Percentiles rank a stretch among this genome's conserved stretches.
phyloP scores from a whole-genome alignment of 2,888 invertebrate species.

The Brassicogethes aeneus region DNA sequence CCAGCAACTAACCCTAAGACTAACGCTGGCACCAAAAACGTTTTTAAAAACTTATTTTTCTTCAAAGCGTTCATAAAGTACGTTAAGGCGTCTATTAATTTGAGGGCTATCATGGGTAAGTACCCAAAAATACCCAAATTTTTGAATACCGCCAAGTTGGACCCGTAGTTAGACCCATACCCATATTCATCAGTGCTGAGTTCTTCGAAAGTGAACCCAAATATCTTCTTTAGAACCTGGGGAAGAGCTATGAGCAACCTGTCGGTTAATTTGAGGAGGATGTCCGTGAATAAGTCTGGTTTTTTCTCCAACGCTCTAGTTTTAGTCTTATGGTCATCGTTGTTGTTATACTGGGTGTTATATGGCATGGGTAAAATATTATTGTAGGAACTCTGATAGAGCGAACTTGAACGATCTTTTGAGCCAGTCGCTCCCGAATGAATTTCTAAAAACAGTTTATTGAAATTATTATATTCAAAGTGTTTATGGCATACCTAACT shows the following conservation, averaged over 20 bases:
- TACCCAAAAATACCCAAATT: slow-evolving; percentile 31
- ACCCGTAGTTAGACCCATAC: slow-evolving; percentile 18
- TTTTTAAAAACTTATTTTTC: slow-evolving; percentile 33
- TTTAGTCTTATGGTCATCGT: neutral
- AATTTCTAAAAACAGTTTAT: slow-evolving; percentile 6
- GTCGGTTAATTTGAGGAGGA: slow-evolving; percentile 31
- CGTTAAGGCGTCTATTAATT: slow-evolving; percentile 28
- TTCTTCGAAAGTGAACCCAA: slow-evolving; percentile 23
- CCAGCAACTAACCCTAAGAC: slow-evolving; percentile 29
- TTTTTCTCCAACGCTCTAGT: slow-evolving; percentile 4
- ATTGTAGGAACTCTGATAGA: too few relatives aligned
- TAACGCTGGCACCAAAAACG: slow-evolving; percentile 32
- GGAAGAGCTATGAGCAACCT: slow-evolving; percentile 30
- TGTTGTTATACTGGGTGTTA: too few relatives aligned
- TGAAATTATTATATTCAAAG: slow-evolving; percentile 4
- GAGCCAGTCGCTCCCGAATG: too few relatives aligned
- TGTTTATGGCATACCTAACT: slow-evolving; percentile 31
- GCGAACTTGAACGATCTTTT: too few relatives aligned
- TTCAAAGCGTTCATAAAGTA: slow-evolving; percentile 29
- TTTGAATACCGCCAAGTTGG: slow-evolving; percentile 16
- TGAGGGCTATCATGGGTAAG: slow-evolving; percentile 32
- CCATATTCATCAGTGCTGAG: slow-evolving; percentile 11
- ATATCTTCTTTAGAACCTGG: slow-evolving; percentile 24
- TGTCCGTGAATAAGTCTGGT: slow-evolving; percentile 15
- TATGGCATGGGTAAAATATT: too few relatives aligned